Conservation (phyloP, 1,140 invertebrate species). For the Vanessa atalanta region DNA sequence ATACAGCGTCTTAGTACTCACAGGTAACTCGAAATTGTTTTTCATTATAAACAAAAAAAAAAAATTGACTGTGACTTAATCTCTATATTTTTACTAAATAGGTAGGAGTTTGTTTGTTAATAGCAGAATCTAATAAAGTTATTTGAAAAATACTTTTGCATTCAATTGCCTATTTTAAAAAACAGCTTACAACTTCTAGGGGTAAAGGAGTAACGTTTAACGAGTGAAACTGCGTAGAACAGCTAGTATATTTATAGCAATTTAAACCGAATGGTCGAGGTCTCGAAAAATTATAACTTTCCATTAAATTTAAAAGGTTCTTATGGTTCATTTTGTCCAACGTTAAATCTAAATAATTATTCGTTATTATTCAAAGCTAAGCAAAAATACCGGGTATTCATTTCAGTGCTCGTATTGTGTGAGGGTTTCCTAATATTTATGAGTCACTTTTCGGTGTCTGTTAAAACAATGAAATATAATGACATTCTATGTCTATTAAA, state of each 20-base stretch:
- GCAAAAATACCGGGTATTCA: constrained; percentile 44
- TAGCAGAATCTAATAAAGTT: no score
- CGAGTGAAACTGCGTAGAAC: neutral
- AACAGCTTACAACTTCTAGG: no score
- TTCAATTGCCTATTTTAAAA: no score
- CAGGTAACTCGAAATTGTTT: no score
- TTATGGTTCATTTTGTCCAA: constrained; percentile 36
- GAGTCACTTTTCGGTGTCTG: neutral
- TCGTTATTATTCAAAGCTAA: constrained; percentile 44
- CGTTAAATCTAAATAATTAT: constrained; percentile 50
- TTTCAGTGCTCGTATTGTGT: constrained; percentile 41
- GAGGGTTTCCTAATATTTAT: neutral
- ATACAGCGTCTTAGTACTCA: no score
- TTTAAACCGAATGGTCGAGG: constrained; percentile 3
- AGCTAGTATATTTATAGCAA: neutral
- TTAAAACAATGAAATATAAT: neutral
- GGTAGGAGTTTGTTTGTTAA: no score
- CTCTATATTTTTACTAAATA: no score
- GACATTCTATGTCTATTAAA: no score
- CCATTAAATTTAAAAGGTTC: constrained; percentile 48
- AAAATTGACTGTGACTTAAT: no score
- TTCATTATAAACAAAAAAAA: no score
- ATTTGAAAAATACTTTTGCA: no score
- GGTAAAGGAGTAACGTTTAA: no score
- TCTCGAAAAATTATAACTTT: constrained; percentile 34